These are phyloP conservation scores for Meles meles DNA, from an alignment of 2,113 vertebrate genomes.

Conservation along the genomic window DNA sequence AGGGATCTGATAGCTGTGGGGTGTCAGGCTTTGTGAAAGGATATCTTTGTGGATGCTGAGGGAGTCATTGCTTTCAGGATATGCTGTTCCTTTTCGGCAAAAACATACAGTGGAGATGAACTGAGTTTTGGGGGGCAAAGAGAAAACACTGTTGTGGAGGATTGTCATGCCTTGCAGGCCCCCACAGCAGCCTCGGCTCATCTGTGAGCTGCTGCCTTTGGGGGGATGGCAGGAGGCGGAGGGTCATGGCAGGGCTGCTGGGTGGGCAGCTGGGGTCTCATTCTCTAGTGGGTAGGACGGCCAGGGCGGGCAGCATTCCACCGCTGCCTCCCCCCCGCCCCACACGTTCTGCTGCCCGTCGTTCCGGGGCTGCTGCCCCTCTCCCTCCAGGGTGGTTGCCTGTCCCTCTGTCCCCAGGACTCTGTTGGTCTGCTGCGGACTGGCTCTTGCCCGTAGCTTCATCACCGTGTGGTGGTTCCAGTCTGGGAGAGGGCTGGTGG, in stretches of 20 bases:
- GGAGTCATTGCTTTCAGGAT: constrained; percentile 38
- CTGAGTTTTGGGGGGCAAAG: not conserved
- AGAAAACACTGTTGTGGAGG: not conserved
- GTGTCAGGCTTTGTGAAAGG: constrained; percentile 51
- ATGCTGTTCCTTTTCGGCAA: not conserved
- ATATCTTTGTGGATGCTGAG: not conserved
- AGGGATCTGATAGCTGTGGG: constrained; percentile 39
- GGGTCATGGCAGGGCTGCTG: not conserved
- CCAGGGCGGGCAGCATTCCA: not conserved
- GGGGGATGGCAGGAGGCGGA: not conserved
- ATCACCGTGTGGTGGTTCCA: not conserved
- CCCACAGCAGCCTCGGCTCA: not conserved
- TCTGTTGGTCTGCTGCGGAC: fast-evolving
- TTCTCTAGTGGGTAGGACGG: constrained; percentile 39
- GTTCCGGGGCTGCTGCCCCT: not conserved
- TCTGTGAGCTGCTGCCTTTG: not conserved
- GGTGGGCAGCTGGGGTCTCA: not conserved
- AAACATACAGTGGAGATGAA: not conserved
- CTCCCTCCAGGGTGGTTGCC: constrained; percentile 30
- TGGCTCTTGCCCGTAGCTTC: constrained; percentile 49
- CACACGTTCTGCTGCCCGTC: fast-evolving
- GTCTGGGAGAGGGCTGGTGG: not conserved
- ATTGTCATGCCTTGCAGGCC: not conserved
- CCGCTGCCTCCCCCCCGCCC: not conserved
- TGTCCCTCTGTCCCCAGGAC: not conserved